A percentile compares a stretch with the other conserved stretches of the same genome.
phyloP scores from a whole-genome alignment of 2,888 invertebrate species.

The Trissolcus japonicus region DNA sequence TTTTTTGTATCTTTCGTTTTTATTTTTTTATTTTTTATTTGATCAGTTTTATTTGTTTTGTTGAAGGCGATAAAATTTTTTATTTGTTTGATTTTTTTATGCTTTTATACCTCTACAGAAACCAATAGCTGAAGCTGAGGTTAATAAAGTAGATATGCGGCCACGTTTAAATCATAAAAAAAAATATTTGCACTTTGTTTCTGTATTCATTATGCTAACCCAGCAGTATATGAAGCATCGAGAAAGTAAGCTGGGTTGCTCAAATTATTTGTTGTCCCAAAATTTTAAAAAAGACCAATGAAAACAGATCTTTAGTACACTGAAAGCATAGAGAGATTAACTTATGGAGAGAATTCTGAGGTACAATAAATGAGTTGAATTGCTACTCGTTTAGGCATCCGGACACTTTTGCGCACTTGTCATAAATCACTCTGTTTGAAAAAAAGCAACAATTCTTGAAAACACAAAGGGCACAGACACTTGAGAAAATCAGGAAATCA shows the following conservation, averaged over 20 bases:
- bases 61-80: too few species aligned
- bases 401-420: constrained; percentile 21
- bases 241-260: constrained; percentile 20
- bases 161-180: constrained; percentile 30
- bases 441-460: constrained; percentile 33
- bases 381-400: constrained; percentile 28
- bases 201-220: constrained; percentile 36
- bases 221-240: constrained; percentile 37
- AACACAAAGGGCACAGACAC: constrained; percentile 14
- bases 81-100: too few species aligned
- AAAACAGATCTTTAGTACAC: too few species aligned
- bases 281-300: too few species aligned
- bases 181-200: constrained; percentile 28
- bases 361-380: constrained; percentile 1
- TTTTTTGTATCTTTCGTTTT: background rate
- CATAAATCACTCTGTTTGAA: constrained; percentile 39
- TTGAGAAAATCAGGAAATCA: constrained; percentile 32
- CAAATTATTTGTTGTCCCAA: constrained; percentile 20
- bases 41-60: constrained; percentile 17
- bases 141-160: too few species aligned
- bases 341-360: too few species aligned
- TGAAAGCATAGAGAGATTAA: background rate
- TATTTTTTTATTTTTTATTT: background rate
- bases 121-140: too few species aligned
- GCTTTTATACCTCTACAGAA: too few species aligned